Evolutionary conservation across 2,797 vertebrate genomes (phyloP), one percentile per base, ranked within the genome.

Genomic region (Chaetodon trifasciatus): DNA sequence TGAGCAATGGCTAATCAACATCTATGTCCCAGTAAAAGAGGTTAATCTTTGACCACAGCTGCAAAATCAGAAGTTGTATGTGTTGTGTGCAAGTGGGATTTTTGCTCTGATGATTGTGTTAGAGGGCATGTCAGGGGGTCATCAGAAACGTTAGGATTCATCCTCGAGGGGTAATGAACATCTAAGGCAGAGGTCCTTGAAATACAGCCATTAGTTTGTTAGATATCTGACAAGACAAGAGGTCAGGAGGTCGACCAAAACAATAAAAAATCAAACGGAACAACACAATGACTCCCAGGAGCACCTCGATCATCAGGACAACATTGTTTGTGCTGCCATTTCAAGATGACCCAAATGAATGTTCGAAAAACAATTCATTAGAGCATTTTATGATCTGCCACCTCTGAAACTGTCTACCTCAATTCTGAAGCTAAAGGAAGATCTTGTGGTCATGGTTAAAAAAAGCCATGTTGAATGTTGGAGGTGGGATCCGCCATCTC

Each of bases 41-140:
- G 13, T 69, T 82, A 1, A 53, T 68, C 16, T 42, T 72, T 62
- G 17, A 74, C 66, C 44, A 55, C 5, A 37, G 64, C 69, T 63
- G 55, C 28, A 72, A 46, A 74, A 40, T 78, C 21, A 61, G 68
- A 69, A 57, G 12, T n/a, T 60, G 24, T 52, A 56, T 6, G 12
- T 57, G 17, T 58, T 44, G 13, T 69, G 70, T 52, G 24, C 28
- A 61, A 9, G 13, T 12, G 17, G 52, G 52, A 60, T 55, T 68
- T 50, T 32, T 10, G 23, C 46, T 66, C 13, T 42, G 6, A 62
- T 46, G 12, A 53, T 46, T 69, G 16, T 32, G 32, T 46, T 24
- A 3, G 2, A 3, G 10, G 13, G 44, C 23, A 65, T 52, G n/a
- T 65, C 47, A 62, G 3, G 1, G 57, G 5, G 62, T 74, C n/a